phyloP scores from a whole-genome alignment of 1,140 invertebrate species.

The Tenebrio molitor region DNA sequence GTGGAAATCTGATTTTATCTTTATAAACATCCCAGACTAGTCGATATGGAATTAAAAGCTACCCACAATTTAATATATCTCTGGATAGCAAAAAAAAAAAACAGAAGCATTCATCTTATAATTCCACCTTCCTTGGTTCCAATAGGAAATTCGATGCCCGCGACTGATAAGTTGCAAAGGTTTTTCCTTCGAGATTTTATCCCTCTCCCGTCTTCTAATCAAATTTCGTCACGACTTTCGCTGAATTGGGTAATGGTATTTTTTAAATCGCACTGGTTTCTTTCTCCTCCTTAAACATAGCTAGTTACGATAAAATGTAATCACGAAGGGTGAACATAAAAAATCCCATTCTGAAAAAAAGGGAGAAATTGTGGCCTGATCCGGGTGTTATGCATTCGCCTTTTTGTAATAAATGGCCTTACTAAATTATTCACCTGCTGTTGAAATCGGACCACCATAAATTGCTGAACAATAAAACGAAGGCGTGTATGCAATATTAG shows the following conservation, averaged over 20 bases:
- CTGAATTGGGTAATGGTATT: conserved; percentile 40
- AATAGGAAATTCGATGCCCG: conserved; percentile 30
- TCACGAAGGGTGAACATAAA: conserved; percentile 23
- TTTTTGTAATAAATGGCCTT: conserved; percentile 14
- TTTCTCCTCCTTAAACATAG: conserved; percentile 35
- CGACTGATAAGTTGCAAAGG: conserved; percentile 35
- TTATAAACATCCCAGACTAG: conserved; percentile 8
- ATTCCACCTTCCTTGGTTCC: conserved; percentile 13
- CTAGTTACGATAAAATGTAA: conserved; percentile 34
- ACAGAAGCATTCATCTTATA: conserved; percentile 33
- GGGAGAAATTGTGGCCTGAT: conserved; percentile 18
- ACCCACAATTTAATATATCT: conserved; percentile 12
- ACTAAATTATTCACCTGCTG: conserved; percentile 10
- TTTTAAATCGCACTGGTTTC: conserved; percentile 37
- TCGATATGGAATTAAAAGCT: conserved; percentile 3
- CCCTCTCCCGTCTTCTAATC: conserved; percentile 32
- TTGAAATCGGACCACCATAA: conserved; percentile 10
- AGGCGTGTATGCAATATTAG: conserved; percentile 7
- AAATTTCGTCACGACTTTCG: conserved; percentile 34
- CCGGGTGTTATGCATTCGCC: background rate
- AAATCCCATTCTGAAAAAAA: conserved; percentile 8
- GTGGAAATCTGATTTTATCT: conserved; percentile 4
- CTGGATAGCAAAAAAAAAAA: conserved; percentile 14
- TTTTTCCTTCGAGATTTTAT: conserved; percentile 29
- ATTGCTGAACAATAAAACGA: conserved; percentile 1